phyloP scores from a whole-genome alignment of 2,888 invertebrate species.

The Electrophaes corylata region DNA sequence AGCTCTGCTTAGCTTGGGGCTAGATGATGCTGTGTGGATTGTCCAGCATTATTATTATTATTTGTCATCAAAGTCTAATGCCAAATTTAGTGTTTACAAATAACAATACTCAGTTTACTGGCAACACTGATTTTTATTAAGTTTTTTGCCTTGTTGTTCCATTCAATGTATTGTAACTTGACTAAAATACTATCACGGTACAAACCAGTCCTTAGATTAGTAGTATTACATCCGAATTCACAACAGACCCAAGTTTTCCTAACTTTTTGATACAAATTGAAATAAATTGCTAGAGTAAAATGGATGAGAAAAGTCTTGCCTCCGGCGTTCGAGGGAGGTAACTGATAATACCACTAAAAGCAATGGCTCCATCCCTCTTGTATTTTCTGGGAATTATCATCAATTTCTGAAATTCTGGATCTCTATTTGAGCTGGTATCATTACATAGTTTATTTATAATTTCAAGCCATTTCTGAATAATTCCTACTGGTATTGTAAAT shows the following conservation, averaged over 20 bases:
- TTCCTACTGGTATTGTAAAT: too few species aligned
- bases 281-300: constrained; percentile 15
- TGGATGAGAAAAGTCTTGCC: constrained; percentile 8
- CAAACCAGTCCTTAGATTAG: constrained; percentile 3
- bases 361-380: not conserved
- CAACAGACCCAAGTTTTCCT: not conserved
- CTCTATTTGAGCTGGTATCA: too few species aligned
- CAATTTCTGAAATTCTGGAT: not conserved
- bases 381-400: not conserved
- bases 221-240: constrained; percentile 1
- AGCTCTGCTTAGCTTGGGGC: too few species aligned
- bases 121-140: too few species aligned
- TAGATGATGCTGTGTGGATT: too few species aligned
- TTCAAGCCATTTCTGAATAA: too few species aligned
- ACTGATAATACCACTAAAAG: not conserved
- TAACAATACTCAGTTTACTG: too few species aligned
- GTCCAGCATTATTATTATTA: too few species aligned
- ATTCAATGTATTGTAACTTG: not conserved
- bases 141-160: too few species aligned
- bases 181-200: not conserved
- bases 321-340: not conserved
- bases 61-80: too few species aligned
- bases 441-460: too few species aligned
- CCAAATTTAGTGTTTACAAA: too few species aligned
- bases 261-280: constrained; percentile 21